Evolutionary conservation across 2,113 vertebrate species (phyloP), one percentile per base, ranked within the genome.

Genomic region (Oryzias celebensis): DNA sequence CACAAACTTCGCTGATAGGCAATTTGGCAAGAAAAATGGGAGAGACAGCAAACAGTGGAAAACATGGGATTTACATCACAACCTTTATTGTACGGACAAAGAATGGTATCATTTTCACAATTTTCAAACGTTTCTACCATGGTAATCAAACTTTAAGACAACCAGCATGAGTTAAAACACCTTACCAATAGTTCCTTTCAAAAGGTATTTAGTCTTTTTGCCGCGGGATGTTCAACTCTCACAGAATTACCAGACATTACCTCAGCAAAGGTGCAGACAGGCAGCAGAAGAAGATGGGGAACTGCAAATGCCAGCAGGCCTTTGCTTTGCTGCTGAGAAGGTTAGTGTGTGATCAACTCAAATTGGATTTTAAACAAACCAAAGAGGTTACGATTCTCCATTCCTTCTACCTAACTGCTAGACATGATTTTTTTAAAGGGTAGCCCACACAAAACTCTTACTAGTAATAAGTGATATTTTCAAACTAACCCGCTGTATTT

Each of bases 1-100:
- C 44, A 81, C 61, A 76, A 50, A 71, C 66, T 71, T 75, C 62
- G 74, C 75, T 75, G 68, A 58, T 60, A 71, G 60, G 73, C 75
- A 83, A 78, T 83, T 72, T 82, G 68, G 43, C 4, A 12, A 66
- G 68, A 64, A 74, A 78, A 84, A 77, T 60, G 50, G 1, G 36
- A 75, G 68, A 20, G 22, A 58, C 43, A 62, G 43, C 65, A 80
- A 78, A 81, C 71, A 48, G 41, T 60, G 58, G 3, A 73, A 64
- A 26, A 57, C 47, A 17, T 43, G 5, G 67, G 47, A 53, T 75
- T 66, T 57, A 71, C 65, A 77, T 77, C 62, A 17, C 26, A 68
- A 14, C 7, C 26, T 6, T 36, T 36, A 12, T 36, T 36, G 7
- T 36, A 36, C 31, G 1, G 31, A 36, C 31, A 36, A 36, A 36